Evolutionary conservation across 1,140 invertebrate species (phyloP), one percentile per base, ranked within the genome.

Genomic region (Drosophila simulans): DNA sequence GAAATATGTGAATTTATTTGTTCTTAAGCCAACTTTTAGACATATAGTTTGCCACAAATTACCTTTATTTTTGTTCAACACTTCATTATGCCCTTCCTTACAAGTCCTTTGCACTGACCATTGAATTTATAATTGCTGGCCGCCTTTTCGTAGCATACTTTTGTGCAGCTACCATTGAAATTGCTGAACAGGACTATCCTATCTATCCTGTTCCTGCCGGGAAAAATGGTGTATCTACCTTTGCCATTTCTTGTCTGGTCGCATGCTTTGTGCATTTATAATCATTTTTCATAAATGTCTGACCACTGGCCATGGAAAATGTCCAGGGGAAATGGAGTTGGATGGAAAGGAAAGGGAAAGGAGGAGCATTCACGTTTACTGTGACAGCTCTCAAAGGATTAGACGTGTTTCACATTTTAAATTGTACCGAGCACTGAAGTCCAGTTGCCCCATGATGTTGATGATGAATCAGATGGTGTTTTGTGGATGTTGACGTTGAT

Each of bases 311-410:
- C 78, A 73, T 46, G 5, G 7, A 5, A 15, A 43, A 15, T 43
- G 13, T 15, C 13, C 13, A 37, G 25, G 20, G 22, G 8, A n/a
- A 40, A 17, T 20, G 34, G 43, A 42, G 27, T 12, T 15, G 39
- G 42, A 8, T 2, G 13, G 35, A 25, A 40, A 22, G 34, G 35
- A 13, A 27, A 20, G 11, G 27, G n/a, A 12, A 34, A 10, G 25
- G 7, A 49, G 20, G 45, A 37, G 25, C 68, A 56, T 46, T 60
- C 82, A 72, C 80, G 78, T 81, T 90, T 79, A 78, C 86, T 72
- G 68, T 86, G 81, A 90, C 86, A 91, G 89, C 89, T 91, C 89
- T 91, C 89, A 91, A 88, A 82, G 89, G 89, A 89, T 91, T 91
- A 91, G 89, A 91, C 89, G 89, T 91, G 89, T 91, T 89, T 85